Conservation (phyloP, 2,888 invertebrate species). For the Linyphia triangularis region DNA sequence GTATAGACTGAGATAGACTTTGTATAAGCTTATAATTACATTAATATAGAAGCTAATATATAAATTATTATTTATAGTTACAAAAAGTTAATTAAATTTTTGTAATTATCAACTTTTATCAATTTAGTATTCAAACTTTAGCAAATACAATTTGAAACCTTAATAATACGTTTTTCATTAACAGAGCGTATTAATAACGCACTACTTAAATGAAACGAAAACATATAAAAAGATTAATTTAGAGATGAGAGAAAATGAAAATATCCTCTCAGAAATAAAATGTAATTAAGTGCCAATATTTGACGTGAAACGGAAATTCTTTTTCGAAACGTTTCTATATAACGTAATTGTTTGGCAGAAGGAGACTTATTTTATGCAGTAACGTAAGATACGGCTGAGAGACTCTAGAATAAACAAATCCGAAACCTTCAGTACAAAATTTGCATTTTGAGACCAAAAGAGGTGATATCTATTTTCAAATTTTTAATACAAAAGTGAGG, state of each 20-base stretch:
- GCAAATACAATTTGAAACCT: too few species aligned
- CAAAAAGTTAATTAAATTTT: too few species aligned
- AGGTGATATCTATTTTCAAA: not conserved
- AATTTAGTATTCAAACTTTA: too few species aligned
- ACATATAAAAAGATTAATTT: too few species aligned
- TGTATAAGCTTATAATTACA: too few species aligned
- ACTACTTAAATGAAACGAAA: too few species aligned
- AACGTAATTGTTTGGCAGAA: conserved; percentile 1
- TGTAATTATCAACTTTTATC: too few species aligned
- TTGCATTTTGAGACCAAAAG: not conserved
- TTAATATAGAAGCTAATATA: too few species aligned
- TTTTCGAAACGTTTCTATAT: not conserved
- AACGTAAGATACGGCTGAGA: not conserved
- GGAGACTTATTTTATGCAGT: not conserved
- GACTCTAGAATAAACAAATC: not conserved
- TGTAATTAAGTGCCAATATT: conserved; percentile 35
- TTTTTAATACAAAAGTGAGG: not conserved
- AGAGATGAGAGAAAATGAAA: not conserved
- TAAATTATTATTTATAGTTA: too few species aligned
- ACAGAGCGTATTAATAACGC: too few species aligned
- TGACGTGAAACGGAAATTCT: not conserved
- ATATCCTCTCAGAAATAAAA: not conserved
- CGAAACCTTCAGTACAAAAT: not conserved
- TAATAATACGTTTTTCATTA: too few species aligned
- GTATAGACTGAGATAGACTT: too few species aligned